Evolutionary conservation across 2,888 invertebrate species (phyloP).

Genomic region (Thalpophila matura): DNA sequence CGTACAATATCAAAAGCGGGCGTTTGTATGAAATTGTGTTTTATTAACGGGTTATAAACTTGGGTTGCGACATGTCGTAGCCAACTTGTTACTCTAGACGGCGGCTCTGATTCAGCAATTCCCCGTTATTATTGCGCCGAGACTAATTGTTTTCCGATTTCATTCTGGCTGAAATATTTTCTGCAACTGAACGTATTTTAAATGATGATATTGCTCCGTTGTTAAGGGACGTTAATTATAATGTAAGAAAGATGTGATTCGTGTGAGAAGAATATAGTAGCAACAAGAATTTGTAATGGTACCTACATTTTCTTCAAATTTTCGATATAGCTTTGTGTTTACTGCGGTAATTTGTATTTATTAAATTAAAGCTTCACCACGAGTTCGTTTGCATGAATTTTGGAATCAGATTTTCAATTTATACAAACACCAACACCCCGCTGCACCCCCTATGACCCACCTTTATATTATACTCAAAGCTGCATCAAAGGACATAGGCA

Average conservation of each 20-base stretch:
- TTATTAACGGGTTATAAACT: constrained; percentile 90
- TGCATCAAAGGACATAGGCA: too few species aligned
- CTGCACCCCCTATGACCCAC: too few species aligned
- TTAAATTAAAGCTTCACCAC: too few species aligned
- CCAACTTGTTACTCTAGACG: constrained; percentile 85
- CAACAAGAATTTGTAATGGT: neutral
- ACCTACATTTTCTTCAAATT: too few species aligned
- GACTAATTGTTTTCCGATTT: constrained; percentile 86
- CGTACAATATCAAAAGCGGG: constrained; percentile 77
- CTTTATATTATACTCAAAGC: too few species aligned
- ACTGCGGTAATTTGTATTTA: too few species aligned
- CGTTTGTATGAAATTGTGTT: constrained; percentile 88
- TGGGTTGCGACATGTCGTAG: constrained; percentile 84
- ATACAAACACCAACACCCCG: too few species aligned
- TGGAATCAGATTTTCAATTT: too few species aligned
- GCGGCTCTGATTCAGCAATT: constrained; percentile 77
- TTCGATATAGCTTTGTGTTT: neutral
- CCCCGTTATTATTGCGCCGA: constrained; percentile 78
- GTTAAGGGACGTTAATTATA: constrained; percentile 51
- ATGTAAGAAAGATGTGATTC: constrained; percentile 42
- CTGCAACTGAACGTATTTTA: constrained; percentile 72
- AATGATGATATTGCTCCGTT: constrained; percentile 66
- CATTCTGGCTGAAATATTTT: constrained; percentile 71
- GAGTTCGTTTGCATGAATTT: too few species aligned
- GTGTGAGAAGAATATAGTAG: constrained; percentile 5